Conservation (phyloP, 2,113 vertebrate genomes). For the Machaerirhynchus nigripectus region DNA sequence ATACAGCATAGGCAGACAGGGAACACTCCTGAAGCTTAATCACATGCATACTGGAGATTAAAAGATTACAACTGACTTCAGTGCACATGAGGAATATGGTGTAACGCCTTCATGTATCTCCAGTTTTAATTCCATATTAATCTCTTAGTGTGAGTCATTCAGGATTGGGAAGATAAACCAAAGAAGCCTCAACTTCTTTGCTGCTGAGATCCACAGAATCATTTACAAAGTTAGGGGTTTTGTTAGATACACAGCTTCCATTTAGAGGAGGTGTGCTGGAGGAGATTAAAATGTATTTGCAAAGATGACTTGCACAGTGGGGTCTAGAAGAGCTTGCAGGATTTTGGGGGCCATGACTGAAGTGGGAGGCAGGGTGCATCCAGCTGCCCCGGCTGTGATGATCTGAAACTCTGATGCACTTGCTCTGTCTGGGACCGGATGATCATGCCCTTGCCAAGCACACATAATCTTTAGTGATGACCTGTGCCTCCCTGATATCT, state of each 20-base stretch:
- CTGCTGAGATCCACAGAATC: background rate
- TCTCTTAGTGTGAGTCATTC: background rate
- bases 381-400: background rate
- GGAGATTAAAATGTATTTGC: background rate
- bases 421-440: background rate
- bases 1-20: background rate
- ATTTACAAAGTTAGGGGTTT: background rate
- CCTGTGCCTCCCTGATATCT: background rate
- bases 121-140: background rate
- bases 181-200: background rate
- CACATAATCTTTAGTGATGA: background rate
- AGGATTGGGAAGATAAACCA: background rate
- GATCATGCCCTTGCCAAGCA: background rate
- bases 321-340: background rate
- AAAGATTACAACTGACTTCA: background rate
- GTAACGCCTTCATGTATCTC: background rate
- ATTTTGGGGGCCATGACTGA: background rate
- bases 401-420: background rate
- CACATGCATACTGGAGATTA: slow-evolving; percentile 2
- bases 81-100: background rate
- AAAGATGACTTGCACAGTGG: background rate
- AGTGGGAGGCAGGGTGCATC: background rate
- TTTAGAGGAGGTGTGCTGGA: background rate
- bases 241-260: background rate
- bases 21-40: background rate